Percentiles rank a stretch among this genome's conserved stretches.
Evolutionary conservation across 1,140 invertebrate species (phyloP).

Genomic region (Melipona quadrifasciata): DNA sequence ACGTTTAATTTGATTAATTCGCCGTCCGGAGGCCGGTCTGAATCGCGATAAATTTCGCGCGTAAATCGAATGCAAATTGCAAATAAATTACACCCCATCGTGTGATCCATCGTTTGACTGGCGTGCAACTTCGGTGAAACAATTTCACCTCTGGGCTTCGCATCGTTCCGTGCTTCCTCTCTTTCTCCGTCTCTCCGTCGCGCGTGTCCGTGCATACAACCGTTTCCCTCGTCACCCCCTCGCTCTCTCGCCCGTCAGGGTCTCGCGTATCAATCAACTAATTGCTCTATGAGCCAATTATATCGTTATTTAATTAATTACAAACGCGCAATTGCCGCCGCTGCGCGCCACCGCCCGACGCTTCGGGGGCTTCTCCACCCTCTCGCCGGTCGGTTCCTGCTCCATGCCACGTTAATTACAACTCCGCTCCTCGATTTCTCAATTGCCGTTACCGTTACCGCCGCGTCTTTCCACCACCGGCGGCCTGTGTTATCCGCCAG

Average conservation of each 20-base stretch:
- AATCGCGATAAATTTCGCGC: conserved; percentile 61
- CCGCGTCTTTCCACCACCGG: conserved; percentile 19
- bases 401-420: conserved; percentile 53
- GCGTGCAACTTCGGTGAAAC: conserved; percentile 73
- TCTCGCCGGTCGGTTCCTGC: conserved; percentile 47
- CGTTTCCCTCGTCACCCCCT: background rate
- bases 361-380: conserved; percentile 7
- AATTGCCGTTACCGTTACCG: conserved; percentile 8
- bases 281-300: conserved; percentile 68
- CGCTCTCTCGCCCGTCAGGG: conserved; percentile 5
- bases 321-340: conserved; percentile 41
- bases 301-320: conserved; percentile 75
- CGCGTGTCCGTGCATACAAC: no score
- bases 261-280: conserved; percentile 71
- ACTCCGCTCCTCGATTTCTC: conserved; percentile 28
- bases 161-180: conserved; percentile 1
- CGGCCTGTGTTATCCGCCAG: background rate
- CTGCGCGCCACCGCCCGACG: background rate
- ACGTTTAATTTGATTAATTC: conserved; percentile 67
- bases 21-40: conserved; percentile 2
- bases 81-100: conserved; percentile 69
- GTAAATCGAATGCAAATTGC: conserved; percentile 74
- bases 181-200: conserved; percentile 5
- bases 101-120: conserved; percentile 56
- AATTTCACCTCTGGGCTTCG: conserved; percentile 60